Evolutionary conservation across 1,140 invertebrate species (phyloP).

Genomic region (Drosophila teissieri): DNA sequence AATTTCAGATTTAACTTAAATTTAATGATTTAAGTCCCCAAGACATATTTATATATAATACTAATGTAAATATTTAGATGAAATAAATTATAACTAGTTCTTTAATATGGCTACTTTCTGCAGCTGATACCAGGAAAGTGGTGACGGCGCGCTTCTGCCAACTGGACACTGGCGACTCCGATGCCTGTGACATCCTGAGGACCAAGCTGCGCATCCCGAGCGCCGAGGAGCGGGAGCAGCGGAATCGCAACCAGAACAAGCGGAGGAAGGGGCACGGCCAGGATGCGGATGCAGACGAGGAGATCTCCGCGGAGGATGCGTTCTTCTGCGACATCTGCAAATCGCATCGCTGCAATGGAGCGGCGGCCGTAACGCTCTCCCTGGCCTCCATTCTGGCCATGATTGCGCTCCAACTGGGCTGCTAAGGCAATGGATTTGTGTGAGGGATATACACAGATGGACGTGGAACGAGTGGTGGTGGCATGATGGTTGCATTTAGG

Average conservation of each 20-base stretch:
- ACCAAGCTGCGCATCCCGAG: constrained; percentile 55
- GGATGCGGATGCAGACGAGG: constrained; percentile 32
- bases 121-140: constrained; percentile 62
- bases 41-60: too few species aligned
- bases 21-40: too few species aligned
- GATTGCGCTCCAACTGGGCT: constrained; percentile 29
- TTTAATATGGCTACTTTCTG: too few species aligned
- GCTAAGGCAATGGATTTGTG: constrained; percentile 35
- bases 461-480: constrained; percentile 11
- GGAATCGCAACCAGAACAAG: constrained; percentile 49
- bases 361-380: constrained; percentile 53
- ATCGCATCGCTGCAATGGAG: constrained; percentile 70
- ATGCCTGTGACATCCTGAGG: constrained; percentile 73
- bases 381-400: constrained; percentile 19
- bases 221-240: constrained; percentile 33
- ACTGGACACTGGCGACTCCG: constrained; percentile 77
- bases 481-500: constrained; percentile 70
- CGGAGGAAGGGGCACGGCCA: constrained; percentile 57
- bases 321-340: constrained; percentile 78
- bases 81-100: too few species aligned
- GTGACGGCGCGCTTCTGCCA: constrained; percentile 80
- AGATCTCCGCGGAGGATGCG: constrained; percentile 38
- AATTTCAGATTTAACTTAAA: too few species aligned
- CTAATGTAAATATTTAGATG: too few species aligned
- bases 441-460: neutral